Evolutionary conservation across 2,888 invertebrate genomes (phyloP), one percentile per base, ranked within the genome.

Genomic region (Incurvaria masculella): DNA sequence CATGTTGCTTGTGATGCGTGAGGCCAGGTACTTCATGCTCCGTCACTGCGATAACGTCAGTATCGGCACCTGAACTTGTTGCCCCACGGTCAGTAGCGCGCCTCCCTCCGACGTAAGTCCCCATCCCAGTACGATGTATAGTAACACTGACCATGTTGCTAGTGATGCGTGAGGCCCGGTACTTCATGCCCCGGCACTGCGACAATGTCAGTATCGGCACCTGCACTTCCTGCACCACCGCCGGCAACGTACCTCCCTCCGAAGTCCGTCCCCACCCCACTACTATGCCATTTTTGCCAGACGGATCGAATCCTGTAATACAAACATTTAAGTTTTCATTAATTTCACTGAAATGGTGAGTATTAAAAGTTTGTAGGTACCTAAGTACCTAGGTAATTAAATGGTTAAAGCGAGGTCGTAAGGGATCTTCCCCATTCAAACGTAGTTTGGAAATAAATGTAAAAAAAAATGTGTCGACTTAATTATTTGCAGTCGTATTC

Each of bases 191-290:
- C 38, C 91, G 79, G 62, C 93, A 93, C 64, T 93, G 91, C 2
- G 80, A 75, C 46, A 91, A 79, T 3, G 88, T 87, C 55, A 91
- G 78, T 54, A 94, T 91, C 1, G 93, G 93, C 40, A 94, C 92
- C 56, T 87, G 83, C 0, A 92, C 92, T 68, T 93, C 91, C 60
- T 91, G 91, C 5, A 91, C 88, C 42, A 89, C 76, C 1, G 85
- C 86, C 2, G 92, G 91, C 43, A 93, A 66, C 62, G 85, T 83
- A 1, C 93, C 92, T 2, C 90, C 91, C 64, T 93, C 93, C 0
- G 88, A 82, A 0, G 89, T 89, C 6, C 92, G 80, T 1, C 93
- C 93, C 93, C 93, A 93, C 2, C 93, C 93, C 8, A 92, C 88
- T 6, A 91, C 92, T 0, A 89, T 85, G 10, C 91, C 92, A 48